Evolutionary conservation across 2,113 vertebrate species (phyloP).

Genomic region (Cochlearius cochlearius): DNA sequence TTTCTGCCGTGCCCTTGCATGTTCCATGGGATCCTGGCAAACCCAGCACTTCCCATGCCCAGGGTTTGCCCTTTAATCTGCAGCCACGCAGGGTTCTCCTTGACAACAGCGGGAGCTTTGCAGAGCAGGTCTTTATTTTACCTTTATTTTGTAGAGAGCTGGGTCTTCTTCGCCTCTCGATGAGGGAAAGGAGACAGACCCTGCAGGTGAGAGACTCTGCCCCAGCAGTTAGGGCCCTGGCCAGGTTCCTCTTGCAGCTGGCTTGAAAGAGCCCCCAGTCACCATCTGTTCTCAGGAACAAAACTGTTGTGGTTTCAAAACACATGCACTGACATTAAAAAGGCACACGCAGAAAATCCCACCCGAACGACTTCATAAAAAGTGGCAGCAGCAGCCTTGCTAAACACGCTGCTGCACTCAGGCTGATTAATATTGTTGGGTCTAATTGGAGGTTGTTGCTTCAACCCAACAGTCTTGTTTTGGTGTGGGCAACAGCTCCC

Average conservation of each 20-base stretch:
- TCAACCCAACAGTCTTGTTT: neutral
- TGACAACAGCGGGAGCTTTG: neutral
- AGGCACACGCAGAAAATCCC: neutral
- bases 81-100: neutral
- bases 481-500: neutral
- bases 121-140: neutral
- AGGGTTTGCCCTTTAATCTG: neutral
- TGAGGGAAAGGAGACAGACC: neutral
- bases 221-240: neutral
- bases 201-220: neutral
- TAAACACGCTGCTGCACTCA: neutral
- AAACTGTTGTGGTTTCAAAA: conserved; percentile 33
- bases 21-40: neutral
- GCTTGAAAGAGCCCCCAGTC: neutral
- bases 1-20: neutral
- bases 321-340: neutral
- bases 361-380: neutral
- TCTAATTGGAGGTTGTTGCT: neutral
- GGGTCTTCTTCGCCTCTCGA: neutral
- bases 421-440: neutral
- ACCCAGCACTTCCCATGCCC: neutral
- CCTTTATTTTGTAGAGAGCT: neutral
- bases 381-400: neutral
- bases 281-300: conserved; percentile 20
- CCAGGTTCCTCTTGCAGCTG: conserved; percentile 1